Base-by-base conservation (phyloP, 1,140 invertebrate species). In the Aphaenogaster ashmeadi region DNA sequence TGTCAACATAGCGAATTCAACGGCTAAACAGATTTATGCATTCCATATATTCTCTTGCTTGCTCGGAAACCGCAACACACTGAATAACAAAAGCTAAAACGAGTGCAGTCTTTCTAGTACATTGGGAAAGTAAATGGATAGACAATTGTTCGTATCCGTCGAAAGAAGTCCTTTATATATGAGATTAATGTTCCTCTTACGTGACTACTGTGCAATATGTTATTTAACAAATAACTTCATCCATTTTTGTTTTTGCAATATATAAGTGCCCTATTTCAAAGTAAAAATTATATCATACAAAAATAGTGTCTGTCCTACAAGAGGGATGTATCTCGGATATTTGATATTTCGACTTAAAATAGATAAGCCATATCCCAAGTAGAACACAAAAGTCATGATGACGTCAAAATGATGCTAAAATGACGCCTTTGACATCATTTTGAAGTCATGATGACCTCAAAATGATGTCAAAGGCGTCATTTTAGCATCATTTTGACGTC, bases 1-100 rank as follows among this genome's bases (percentile, higher is more conserved):
- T 84, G 80, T 84, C 80, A 84, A 84, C 80, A 84, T 60, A 84
- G 80, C 47, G 80, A 84, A 72, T 84, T 75, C 80, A 75, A 21
- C 54, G 21, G 69, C 54, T 84, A 84, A 84, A 84, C 71, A 84
- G 80, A 84, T 84, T 84, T 84, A 84, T 84, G 80, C 80, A 84
- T 84, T 84, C 80, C 80, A 75, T 75, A 75, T 84, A 84, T 84
- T 75, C 69, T 27, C 69, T 27, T 62, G 80, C 80, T 84, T 75
- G 80, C 41, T 38, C 69, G 80, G 41, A 60, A 84, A 74, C 80
- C 80, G 80, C 80, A 38, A n/a, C n/a, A 54, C 80, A 21, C 62
- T 33, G 80, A 75, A 75, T 56, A 84, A 84, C 69, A 84, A 84
- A 84, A 84, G 69, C 69, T 41, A 44, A 62, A 74, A 84, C 69